A percentile compares a stretch with the other conserved stretches of the same genome.
These are phyloP conservation scores for Flexamia atlantica DNA, from an alignment of 2,888 invertebrate genomes.

Conservation along the genomic window DNA sequence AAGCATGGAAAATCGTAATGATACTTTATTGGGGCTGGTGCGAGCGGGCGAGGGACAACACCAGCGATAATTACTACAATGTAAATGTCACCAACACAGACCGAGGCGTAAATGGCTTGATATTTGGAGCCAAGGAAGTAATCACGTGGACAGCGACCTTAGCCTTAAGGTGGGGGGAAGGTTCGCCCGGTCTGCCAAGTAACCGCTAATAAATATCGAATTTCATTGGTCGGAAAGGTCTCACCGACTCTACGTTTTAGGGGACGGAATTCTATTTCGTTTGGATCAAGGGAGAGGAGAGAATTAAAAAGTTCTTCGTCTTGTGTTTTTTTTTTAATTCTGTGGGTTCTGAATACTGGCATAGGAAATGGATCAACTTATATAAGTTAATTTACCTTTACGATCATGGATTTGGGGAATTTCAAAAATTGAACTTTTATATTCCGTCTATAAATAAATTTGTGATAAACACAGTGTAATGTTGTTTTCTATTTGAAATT, in stretches of 20 bases:
- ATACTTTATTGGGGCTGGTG: no score
- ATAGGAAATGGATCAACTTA: no score
- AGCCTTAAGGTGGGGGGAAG: slow-evolving; percentile 5
- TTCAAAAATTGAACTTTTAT: no score
- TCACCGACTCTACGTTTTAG: slow-evolving; percentile 34
- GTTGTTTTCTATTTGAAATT: no score
- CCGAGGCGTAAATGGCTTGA: slow-evolving; percentile 25
- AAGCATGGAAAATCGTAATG: no score
- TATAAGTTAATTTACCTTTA: no score
- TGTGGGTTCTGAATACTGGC: no score
- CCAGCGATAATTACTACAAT: neutral
- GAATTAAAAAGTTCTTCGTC: neutral
- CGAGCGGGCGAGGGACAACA: neutral
- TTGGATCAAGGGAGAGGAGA: neutral
- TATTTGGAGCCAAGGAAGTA: slow-evolving; percentile 39
- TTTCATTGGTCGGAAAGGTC: slow-evolving; percentile 47
- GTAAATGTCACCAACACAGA: slow-evolving; percentile 13
- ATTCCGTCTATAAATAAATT: no score
- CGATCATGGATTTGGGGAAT: no score
- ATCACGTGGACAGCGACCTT: slow-evolving; percentile 38
- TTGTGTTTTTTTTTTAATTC: no score
- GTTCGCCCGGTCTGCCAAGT: slow-evolving; percentile 1
- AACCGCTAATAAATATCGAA: slow-evolving; percentile 47
- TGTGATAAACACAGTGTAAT: no score
- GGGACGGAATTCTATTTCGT: slow-evolving; percentile 36